Percentiles rank a stretch among this genome's conserved stretches.
These are phyloP conservation scores for Liasis olivaceus DNA, from an alignment of 2,797 vertebrate genomes.

Conservation along the genomic window DNA sequence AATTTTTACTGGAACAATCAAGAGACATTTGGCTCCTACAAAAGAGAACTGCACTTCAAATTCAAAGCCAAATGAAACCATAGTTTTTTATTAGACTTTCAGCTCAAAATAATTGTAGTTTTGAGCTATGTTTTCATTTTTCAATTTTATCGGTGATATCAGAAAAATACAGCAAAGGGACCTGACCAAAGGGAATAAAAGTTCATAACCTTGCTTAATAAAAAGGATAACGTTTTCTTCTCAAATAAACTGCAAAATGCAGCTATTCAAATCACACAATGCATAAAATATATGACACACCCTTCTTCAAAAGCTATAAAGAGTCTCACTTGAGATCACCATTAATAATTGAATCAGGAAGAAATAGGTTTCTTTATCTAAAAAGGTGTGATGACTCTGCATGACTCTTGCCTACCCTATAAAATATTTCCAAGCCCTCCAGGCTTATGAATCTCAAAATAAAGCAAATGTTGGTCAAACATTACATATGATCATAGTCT, in stretches of 20 bases:
- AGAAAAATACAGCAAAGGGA: conserved; percentile 16
- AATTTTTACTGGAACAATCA: neutral
- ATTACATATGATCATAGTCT: conserved; percentile 41
- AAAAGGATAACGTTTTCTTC: conserved; percentile 20
- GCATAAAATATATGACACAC: neutral
- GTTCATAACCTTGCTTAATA: neutral
- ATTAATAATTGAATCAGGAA: conserved; percentile 26
- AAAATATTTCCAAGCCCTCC: conserved; percentile 15
- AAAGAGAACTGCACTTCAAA: conserved; percentile 1
- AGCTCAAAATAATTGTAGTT: conserved; percentile 9
- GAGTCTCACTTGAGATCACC: conserved; percentile 7
- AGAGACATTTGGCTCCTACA: neutral
- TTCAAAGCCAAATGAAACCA: neutral
- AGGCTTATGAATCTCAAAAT: conserved; percentile 35
- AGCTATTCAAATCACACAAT: conserved; percentile 6
- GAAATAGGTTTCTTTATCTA: neutral
- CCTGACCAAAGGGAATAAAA: conserved; percentile 27
- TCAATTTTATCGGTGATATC: neutral
- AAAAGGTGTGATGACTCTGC: neutral
- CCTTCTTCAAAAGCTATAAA: conserved; percentile 16
- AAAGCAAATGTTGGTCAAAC: conserved; percentile 30
- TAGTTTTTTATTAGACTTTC: neutral
- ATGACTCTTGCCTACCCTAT: conserved; percentile 19
- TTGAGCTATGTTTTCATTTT: conserved; percentile 34
- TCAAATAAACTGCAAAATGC: neutral